Base-by-base conservation (phyloP, 1,140 invertebrate genomes). In the Schlechtendalia chinensis region DNA sequence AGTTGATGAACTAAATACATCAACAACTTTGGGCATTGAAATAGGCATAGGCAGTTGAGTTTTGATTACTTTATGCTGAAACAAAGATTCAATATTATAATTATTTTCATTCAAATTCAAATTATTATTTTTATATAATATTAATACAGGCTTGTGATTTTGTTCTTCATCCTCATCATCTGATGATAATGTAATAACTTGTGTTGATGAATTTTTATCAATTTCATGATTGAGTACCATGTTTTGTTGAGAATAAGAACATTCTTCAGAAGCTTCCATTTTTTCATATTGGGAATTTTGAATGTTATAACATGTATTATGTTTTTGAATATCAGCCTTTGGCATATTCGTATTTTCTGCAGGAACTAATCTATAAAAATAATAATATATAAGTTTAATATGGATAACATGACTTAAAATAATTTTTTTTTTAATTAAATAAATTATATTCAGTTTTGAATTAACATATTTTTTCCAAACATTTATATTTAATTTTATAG, bases 231-330 rank as follows among this genome's bases (percentile, higher is more conserved):
- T 50, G 11, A 11, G 12, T 12, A 6, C 11, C 3, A 4, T 75
- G 17, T 74, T 5, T 8, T 75, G 24, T 58, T 14, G 27, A 39
- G 11, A 54, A 56, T 29, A 32, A 6, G 53, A 39, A 39, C n/a
- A 29, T 32, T 75, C 22, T 12, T 79, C 58, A 24, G 75, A 61
- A 47, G 27, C 47, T 8, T 79, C 58, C 75, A 63, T 79, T 63
- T 79, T 24, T 77, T 77, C 58, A 61, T 27, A 47, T 24, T 77
- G 22, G 19, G 24, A 10, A 50, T 72, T 3, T 63, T 32, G 2
- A 27, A 24, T 17, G 11, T 22, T 59, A 10, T 59, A 22, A 19
- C 45, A 54, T 4, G 3, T 8, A 39, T 8, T 39, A 75, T 39
- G 39, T 45, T 45, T 32, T 19, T 32, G 29, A 58, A 45, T 77